Base-by-base conservation (phyloP, 2,797 vertebrate genomes). In the Lepilemur septentrionalis region DNA sequence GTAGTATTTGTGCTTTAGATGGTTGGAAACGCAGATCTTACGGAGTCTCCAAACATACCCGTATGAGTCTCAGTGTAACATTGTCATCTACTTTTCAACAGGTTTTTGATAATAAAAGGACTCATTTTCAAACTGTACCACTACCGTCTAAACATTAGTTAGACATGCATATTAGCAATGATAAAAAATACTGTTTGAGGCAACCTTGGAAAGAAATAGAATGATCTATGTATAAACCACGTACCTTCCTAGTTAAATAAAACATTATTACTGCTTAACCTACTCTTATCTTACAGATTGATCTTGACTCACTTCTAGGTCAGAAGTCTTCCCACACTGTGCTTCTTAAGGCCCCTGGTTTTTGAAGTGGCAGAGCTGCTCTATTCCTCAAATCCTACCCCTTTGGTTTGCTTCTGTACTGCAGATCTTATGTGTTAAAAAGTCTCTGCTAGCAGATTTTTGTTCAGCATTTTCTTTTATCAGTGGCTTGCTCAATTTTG, bases 61-160 rank as follows among this genome's bases (percentile, higher is more conserved):
- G 83, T 43, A 25, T 69, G 30, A 87, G 4, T 69, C 50, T 80
- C 23, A 83, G 55, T 61, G n/a, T 83, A 91, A 67, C 48, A 89
- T 48, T 87, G 52, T 63, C 30, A 82, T 59, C 30, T 82, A 28
- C 52, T 92, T 92, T 93, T 87, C 38, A 88, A 4, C 73, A 80
- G 61, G 3, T 57, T 94, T 87, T 95, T 95, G 32, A 88, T 81
- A 78, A 81, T 72, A 61, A 97, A 86, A 93, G 18, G 38, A 93
- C 67, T 92, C 28, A 81, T 48, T 89, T 91, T 59, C 69, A 95
- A 91, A 65, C 3, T 57, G 7, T 41, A 12, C 48, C 55, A 79
- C 20, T 82, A 38, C 63, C 82, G 7, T 93, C 41, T 89, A 91
- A 93, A 59, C 52, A 72, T 50, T 90, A 92, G 22, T 61, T 43